Evolutionary conservation across 2,888 invertebrate species (phyloP), one percentile per base, ranked within the genome.

Genomic region (Troides oblongomaculatus): DNA sequence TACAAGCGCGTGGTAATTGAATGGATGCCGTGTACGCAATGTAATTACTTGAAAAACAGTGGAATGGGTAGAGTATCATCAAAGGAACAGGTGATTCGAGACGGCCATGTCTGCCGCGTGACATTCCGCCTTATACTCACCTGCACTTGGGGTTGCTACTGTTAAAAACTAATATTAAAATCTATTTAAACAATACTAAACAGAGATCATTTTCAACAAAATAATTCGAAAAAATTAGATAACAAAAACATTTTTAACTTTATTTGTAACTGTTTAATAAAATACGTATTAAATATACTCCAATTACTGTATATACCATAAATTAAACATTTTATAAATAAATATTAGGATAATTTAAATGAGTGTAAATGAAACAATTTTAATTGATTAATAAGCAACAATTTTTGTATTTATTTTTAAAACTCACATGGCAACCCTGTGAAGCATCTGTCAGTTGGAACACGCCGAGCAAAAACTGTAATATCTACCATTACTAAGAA

Each of bases 381-480:
- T 46, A 14, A 46, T 46, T 14, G 14, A 46, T 46, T 46, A 46
- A 46, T 46, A 46, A 46, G 46, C 46, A 46, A 46, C 14, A 46
- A 46, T 46, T 46, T 46, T 46, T 14, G 14, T 46, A 46, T 14
- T 2, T 46, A 14, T 46, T 46, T 14, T 12, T 12, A 14, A 46
- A 4, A 46, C 14, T 46, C 1, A 56, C 23, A 25, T 60, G 63
- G 63, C 61, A 59, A 64, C 70, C 70, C 70, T 67, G 64, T 17
- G n/a, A 78, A 74, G 58, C 57, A 21, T 62, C 80, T 78, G 77
- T 76, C 81, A 78, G 76, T 75, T 78, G 74, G 78, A 78, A 73
- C 74, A 69, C 77, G 78, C 71, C 76, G 71, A 72, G 77, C 83
- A 90, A 89, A 88, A 89, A 89, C 81, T 73, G 71, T 84, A 81